Evolutionary conservation across 92 coral and sea anemone species (phyloP).

Genomic region (Pocillopora meandrina): DNA sequence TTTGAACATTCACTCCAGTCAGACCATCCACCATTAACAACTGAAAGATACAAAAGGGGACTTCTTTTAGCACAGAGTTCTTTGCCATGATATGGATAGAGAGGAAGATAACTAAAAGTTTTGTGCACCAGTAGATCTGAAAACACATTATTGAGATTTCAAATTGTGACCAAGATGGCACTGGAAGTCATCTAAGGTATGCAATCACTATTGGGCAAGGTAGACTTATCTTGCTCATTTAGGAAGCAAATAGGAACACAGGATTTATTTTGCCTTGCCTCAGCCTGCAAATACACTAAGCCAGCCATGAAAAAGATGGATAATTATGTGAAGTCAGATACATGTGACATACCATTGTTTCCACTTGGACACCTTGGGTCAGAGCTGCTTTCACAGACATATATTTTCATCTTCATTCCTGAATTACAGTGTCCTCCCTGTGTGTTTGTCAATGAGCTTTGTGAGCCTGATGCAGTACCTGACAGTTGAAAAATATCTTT

Average conservation of each 20-base stretch:
- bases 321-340: no score
- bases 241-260: neutral
- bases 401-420: slow-evolving; percentile 68
- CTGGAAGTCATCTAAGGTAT: no score
- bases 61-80: no score
- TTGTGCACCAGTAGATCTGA: no score
- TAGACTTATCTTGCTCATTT: no score
- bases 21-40: slow-evolving; percentile 81
- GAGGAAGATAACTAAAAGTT: no score
- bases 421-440: slow-evolving; percentile 54
- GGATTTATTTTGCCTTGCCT: neutral
- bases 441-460: slow-evolving; percentile 34
- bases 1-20: slow-evolving; percentile 64
- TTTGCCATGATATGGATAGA: no score
- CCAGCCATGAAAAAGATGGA: no score
- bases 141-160: no score
- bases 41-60: slow-evolving; percentile 11
- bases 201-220: no score
- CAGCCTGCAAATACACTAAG: no score
- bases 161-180: no score
- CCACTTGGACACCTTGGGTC: slow-evolving; percentile 67
- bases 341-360: slow-evolving; percentile 60
- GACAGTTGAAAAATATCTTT: neutral
- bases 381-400: slow-evolving; percentile 55
- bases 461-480: slow-evolving; percentile 65